phyloP scores from a whole-genome alignment of 2,888 invertebrate species.

The Macaria liturata region DNA sequence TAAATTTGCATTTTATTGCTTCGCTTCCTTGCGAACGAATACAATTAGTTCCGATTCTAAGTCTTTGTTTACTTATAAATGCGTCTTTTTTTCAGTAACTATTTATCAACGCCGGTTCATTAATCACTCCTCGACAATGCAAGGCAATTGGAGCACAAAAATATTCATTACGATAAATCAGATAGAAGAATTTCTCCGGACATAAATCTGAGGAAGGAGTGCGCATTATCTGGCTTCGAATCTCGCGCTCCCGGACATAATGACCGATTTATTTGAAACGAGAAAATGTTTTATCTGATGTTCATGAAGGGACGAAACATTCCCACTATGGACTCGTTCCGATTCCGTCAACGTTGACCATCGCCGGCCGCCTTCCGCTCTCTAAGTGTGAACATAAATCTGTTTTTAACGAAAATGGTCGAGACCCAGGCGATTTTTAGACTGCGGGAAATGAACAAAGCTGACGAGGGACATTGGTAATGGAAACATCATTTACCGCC shows the following conservation, averaged over 20 bases:
- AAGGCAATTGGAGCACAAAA: slow-evolving; percentile 28
- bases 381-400: slow-evolving; percentile 13
- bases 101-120: slow-evolving; percentile 25
- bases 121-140: slow-evolving; percentile 28
- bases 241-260: slow-evolving; percentile 55
- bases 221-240: slow-evolving; percentile 51
- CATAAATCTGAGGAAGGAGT: slow-evolving; percentile 49
- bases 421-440: not conserved
- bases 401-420: slow-evolving; percentile 10
- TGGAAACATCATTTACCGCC: slow-evolving; percentile 1
- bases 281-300: slow-evolving; percentile 60
- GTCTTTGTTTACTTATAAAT: slow-evolving; percentile 6
- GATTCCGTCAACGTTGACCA: slow-evolving; percentile 28
- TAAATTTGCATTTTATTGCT: slow-evolving; percentile 22
- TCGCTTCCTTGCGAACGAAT: slow-evolving; percentile 9
- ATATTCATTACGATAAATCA: slow-evolving; percentile 40
- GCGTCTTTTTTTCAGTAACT: slow-evolving; percentile 15
- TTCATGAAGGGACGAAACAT: slow-evolving; percentile 38
- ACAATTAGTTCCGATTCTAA: slow-evolving; percentile 12
- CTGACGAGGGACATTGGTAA: slow-evolving; percentile 16
- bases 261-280: slow-evolving; percentile 64
- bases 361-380: slow-evolving; percentile 10
- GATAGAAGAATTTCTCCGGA: slow-evolving; percentile 44
- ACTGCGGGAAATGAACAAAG: slow-evolving; percentile 11
- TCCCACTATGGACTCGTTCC: slow-evolving; percentile 30